phyloP scores from a whole-genome alignment of 2,797 vertebrate genomes.

The Pangasius mekongensis region DNA sequence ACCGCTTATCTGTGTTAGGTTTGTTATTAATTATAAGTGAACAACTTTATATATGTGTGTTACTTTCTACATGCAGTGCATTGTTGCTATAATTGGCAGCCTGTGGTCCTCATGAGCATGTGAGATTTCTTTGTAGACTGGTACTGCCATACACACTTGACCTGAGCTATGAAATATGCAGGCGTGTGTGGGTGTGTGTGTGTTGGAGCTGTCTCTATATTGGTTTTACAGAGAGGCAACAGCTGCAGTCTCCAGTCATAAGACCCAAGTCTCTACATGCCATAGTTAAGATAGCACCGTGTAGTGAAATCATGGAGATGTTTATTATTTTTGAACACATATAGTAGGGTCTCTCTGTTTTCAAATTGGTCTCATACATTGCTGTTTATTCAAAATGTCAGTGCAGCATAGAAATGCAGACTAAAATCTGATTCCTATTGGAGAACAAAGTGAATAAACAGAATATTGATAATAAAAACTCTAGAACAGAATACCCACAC shows the following conservation, averaged over 20 bases:
- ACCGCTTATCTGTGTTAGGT: background rate
- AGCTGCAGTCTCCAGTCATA: slow-evolving; percentile 77
- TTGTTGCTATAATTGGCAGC: slow-evolving; percentile 6
- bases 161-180: slow-evolving; percentile 49
- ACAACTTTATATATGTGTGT: slow-evolving; percentile 1
- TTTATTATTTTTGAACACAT: slow-evolving; percentile 18
- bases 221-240: slow-evolving; percentile 65
- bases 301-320: slow-evolving; percentile 36
- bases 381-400: background rate
- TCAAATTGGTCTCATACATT: background rate
- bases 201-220: slow-evolving; percentile 33
- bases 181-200: slow-evolving; percentile 1
- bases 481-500: background rate
- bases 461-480: background rate
- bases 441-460: background rate
- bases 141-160: slow-evolving; percentile 48
- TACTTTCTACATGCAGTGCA: background rate
- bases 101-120: background rate
- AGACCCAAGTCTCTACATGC: slow-evolving; percentile 71
- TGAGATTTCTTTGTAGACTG: slow-evolving; percentile 31
- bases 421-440: background rate
- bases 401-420: background rate
- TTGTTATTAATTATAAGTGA: background rate
- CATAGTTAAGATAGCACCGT: slow-evolving; percentile 51
- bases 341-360: background rate